phyloP scores from a whole-genome alignment of 2,888 invertebrate genomes.

The Thymelicus lineola region DNA sequence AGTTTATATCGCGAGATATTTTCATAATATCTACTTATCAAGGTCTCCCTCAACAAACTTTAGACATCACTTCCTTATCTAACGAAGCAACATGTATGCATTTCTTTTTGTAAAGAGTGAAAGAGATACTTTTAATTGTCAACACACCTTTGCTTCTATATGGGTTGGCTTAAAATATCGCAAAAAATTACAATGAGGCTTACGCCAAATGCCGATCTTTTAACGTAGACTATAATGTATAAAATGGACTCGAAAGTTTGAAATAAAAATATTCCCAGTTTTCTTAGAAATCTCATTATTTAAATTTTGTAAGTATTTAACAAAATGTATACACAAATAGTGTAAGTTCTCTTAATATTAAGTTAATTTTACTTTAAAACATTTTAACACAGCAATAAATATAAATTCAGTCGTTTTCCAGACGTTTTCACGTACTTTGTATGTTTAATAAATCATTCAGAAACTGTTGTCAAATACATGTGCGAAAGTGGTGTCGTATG shows the following conservation, averaged over 20 bases:
- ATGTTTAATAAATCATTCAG: not conserved
- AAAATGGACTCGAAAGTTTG: not conserved
- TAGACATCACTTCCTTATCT: no score
- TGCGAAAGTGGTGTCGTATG: not conserved
- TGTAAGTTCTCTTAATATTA: slow-evolving; percentile 1
- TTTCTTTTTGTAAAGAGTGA: no score
- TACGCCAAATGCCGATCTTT: not conserved
- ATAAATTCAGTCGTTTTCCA: not conserved
- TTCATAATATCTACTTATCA: no score
- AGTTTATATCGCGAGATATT: no score
- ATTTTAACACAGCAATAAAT: not conserved
- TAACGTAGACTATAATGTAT: no score
- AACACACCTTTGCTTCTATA: no score
- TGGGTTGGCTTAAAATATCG: no score
- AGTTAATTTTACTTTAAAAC: not conserved
- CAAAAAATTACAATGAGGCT: not conserved
- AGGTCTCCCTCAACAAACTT: no score
- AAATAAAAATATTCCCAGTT: not conserved
- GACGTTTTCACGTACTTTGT: no score
- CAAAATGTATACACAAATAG: slow-evolving; percentile 2
- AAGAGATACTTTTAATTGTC: no score
- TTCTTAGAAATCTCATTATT: not conserved
- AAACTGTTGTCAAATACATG: no score
- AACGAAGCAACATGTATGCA: no score
- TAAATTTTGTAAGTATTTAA: not conserved